These are phyloP conservation scores for Nothobranchius kuhntae DNA, from an alignment of 2,113 vertebrate species.

Conservation along the genomic window DNA sequence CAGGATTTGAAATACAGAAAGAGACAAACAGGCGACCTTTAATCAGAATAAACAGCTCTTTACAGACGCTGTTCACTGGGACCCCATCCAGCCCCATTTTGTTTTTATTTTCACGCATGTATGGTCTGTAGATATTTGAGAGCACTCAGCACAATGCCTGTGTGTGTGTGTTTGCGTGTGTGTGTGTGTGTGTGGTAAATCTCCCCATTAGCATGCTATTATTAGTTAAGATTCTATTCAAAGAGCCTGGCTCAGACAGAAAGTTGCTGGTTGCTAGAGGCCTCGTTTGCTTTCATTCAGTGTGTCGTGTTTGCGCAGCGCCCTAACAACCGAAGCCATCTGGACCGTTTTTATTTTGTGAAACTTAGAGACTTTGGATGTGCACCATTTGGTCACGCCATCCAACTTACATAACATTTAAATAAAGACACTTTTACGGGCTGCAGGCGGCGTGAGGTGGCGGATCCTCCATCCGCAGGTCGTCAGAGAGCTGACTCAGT, in stretches of 20 bases:
- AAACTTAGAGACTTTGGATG: constrained; percentile 2
- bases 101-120: constrained; percentile 1
- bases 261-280: not conserved
- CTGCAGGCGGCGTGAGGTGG: not conserved
- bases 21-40: not conserved
- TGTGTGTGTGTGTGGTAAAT: not conserved
- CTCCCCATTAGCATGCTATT: not conserved
- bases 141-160: constrained; percentile 1
- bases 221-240: constrained; percentile 4
- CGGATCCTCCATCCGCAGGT: not conserved
- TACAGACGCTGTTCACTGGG: not conserved
- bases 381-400: constrained; percentile 3
- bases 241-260: not conserved
- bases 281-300: constrained; percentile 1
- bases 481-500: not conserved
- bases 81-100: not conserved
- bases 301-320: constrained; percentile 20
- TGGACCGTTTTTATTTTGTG: constrained; percentile 10
- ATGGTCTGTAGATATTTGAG: not conserved
- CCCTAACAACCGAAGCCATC: constrained; percentile 22
- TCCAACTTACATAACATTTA: constrained; percentile 1
- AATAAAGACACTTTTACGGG: not conserved
- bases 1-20: not conserved
- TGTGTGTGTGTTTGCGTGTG: not conserved
- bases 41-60: not conserved